phyloP scores from a whole-genome alignment of 2,113 vertebrate species.

The Apeltes quadracus region DNA sequence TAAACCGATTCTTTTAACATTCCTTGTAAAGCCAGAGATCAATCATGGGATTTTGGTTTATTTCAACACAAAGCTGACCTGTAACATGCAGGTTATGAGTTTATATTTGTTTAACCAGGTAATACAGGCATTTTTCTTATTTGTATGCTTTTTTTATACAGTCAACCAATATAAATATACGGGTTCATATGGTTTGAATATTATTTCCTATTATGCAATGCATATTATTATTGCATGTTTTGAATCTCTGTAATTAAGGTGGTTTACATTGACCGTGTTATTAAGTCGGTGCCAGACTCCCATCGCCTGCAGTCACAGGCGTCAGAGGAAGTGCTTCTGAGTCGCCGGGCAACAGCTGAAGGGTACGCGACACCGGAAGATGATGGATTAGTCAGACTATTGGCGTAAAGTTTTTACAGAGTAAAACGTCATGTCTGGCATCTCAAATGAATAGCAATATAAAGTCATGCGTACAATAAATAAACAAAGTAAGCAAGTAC shows the following conservation, averaged over 20 bases:
- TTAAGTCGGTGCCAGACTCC: slow-evolving; percentile 17
- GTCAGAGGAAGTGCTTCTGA: slow-evolving; percentile 50
- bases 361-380: slow-evolving; percentile 28
- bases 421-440: neutral
- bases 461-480: neutral
- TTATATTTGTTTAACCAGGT: no score
- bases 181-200: neutral
- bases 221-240: neutral
- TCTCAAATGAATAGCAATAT: neutral
- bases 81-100: neutral
- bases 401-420: neutral
- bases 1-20: neutral
- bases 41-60: neutral
- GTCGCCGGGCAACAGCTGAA: slow-evolving; percentile 22
- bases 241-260: neutral
- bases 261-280: slow-evolving; percentile 14
- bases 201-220: no score
- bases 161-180: slow-evolving; percentile 6
- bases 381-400: slow-evolving; percentile 44
- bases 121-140: neutral
- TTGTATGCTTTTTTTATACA: neutral
- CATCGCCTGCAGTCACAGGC: neutral
- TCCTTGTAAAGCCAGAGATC: neutral
- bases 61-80: neutral
- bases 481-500: neutral